Conservation (phyloP, 2,888 invertebrate genomes). For the Tromatobia lineatoria region DNA sequence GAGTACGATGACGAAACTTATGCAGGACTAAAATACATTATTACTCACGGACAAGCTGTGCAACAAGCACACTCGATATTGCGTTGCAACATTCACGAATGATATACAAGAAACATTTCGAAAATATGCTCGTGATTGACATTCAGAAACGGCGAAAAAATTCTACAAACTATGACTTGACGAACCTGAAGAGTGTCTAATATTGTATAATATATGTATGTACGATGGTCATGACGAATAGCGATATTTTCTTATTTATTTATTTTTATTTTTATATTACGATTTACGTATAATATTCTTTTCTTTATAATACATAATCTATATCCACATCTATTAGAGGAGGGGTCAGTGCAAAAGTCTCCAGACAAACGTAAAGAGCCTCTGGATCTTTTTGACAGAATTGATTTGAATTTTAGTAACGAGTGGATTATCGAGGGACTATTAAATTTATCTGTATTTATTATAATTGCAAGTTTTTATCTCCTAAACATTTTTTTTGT, state of each 20-base stretch:
- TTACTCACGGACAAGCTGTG: slow-evolving; percentile 70
- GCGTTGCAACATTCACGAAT: slow-evolving; percentile 48
- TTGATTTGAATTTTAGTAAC: not conserved
- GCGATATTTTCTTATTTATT: slow-evolving; percentile 69
- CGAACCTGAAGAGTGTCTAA: slow-evolving; percentile 72
- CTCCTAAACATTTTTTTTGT: slow-evolving; percentile 6
- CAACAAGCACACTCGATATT: slow-evolving; percentile 38
- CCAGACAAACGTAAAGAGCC: slow-evolving; percentile 44
- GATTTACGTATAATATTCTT: slow-evolving; percentile 53
- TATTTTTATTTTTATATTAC: slow-evolving; percentile 26
- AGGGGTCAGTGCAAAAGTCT: slow-evolving; percentile 70
- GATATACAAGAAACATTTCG: slow-evolving; percentile 55
- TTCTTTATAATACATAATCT: slow-evolving; percentile 66
- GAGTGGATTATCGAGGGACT: not conserved
- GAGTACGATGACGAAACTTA: slow-evolving; percentile 74
- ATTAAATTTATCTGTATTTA: not conserved
- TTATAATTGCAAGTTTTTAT: slow-evolving; percentile 12
- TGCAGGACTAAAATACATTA: slow-evolving; percentile 57
- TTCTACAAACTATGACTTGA: slow-evolving; percentile 74
- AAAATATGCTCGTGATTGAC: slow-evolving; percentile 71
- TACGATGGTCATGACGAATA: slow-evolving; percentile 75
- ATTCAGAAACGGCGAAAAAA: slow-evolving; percentile 77
- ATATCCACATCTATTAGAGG: slow-evolving; percentile 73
- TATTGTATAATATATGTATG: slow-evolving; percentile 61
- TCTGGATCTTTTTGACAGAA: not conserved